These are phyloP conservation scores for Carduelis carduelis DNA, from an alignment of 2,797 vertebrate species.

Conservation along the genomic window DNA sequence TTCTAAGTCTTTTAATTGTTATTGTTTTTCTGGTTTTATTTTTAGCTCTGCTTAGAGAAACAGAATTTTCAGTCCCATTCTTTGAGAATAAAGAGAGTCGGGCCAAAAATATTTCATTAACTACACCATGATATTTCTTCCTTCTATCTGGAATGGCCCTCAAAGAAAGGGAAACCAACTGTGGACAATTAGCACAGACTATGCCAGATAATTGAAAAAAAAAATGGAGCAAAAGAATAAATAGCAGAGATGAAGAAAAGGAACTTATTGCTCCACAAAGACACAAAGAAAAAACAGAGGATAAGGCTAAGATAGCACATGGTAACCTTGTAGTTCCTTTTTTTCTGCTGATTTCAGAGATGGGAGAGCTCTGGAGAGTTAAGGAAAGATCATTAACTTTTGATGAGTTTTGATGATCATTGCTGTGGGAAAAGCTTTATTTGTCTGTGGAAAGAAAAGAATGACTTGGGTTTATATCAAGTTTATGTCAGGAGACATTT, in stretches of 20 bases:
- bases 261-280: neutral
- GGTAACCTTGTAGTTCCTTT: neutral
- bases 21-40: neutral
- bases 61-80: neutral
- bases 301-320: neutral
- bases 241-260: neutral
- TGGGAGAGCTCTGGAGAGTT: neutral
- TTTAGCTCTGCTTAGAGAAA: neutral
- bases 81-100: neutral
- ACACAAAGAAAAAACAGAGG: neutral
- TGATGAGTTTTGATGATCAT: neutral
- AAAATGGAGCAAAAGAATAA: neutral
- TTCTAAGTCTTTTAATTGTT: neutral
- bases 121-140: neutral
- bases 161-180: slow-evolving; percentile 1
- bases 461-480: neutral
- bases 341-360: neutral
- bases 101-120: slow-evolving; percentile 15
- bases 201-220: neutral
- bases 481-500: neutral
- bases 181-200: neutral
- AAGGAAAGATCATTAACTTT: neutral
- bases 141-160: neutral
- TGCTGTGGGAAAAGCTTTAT: neutral
- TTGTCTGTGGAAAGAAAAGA: neutral